A percentile compares a stretch with the other conserved stretches of the same genome.
Conservation (phyloP, 2,113 vertebrate genomes). For the Gymnocephalus cernua region DNA sequence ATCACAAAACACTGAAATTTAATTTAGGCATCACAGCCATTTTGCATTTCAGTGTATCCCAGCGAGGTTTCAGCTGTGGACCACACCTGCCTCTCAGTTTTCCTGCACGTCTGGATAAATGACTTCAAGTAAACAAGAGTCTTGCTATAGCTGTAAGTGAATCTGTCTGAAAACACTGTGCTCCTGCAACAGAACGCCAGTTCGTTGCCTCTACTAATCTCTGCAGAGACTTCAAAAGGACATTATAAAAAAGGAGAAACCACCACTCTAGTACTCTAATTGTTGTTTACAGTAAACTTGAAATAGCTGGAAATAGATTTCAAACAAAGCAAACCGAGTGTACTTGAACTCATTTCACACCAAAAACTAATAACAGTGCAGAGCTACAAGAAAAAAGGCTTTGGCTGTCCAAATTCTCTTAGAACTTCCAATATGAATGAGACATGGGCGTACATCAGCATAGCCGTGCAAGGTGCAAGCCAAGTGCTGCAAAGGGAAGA, state of each 20-base stretch:
- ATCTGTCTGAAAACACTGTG: slow-evolving; percentile 48
- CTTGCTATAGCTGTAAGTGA: slow-evolving; percentile 25
- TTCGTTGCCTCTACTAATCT: slow-evolving; percentile 44
- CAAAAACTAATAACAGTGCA: slow-evolving; percentile 36
- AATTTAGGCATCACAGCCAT: slow-evolving; percentile 25
- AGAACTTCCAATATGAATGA: slow-evolving; percentile 44
- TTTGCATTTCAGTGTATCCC: slow-evolving; percentile 45
- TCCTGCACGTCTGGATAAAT: slow-evolving; percentile 47
- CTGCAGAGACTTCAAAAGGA: slow-evolving; percentile 45
- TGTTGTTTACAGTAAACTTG: slow-evolving; percentile 59
- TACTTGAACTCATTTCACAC: slow-evolving; percentile 33
- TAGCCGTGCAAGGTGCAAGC: slow-evolving; percentile 50
- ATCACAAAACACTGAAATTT: slow-evolving; percentile 26
- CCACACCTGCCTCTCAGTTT: slow-evolving; percentile 56
- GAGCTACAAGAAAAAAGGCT: slow-evolving; percentile 25
- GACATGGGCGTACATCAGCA: slow-evolving; percentile 37
- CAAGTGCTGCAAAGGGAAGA: slow-evolving; percentile 11
- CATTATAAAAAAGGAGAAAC: slow-evolving; percentile 32
- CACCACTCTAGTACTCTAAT: slow-evolving; percentile 46
- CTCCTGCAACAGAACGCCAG: slow-evolving; percentile 20
- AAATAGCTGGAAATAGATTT: slow-evolving; percentile 60
- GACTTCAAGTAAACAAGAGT: slow-evolving; percentile 49
- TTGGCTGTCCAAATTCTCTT: slow-evolving; percentile 38
- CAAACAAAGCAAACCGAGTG: slow-evolving; percentile 43
- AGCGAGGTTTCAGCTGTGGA: slow-evolving; percentile 52